Percentiles rank a stretch among this genome's conserved stretches.
phyloP scores from a whole-genome alignment of 2,113 vertebrate species.

The Orthochromis indermauri region DNA sequence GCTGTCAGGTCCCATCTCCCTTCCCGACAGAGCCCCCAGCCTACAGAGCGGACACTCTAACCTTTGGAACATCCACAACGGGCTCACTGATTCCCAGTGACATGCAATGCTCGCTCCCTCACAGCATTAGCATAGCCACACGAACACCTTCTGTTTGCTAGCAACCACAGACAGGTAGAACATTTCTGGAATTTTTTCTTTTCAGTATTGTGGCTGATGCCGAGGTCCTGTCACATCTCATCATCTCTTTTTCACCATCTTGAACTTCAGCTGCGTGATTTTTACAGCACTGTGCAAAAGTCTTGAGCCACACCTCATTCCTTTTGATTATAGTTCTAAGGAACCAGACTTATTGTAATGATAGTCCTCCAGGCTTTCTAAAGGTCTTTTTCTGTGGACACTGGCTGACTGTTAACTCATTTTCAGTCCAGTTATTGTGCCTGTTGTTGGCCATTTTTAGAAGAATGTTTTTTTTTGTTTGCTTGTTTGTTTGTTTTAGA shows the following conservation, averaged over 20 bases:
- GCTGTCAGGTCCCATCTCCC: conserved; percentile 62
- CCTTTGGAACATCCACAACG: conserved; percentile 50
- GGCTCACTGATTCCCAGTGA: conserved; percentile 52
- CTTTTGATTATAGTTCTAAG: background rate
- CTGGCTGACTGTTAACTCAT: background rate
- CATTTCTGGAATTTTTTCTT: background rate
- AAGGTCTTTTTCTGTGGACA: background rate
- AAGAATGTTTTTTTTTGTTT: background rate
- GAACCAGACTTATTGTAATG: background rate
- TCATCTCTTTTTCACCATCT: background rate
- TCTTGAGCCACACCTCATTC: background rate
- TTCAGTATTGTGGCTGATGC: background rate
- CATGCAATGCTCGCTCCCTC: conserved; percentile 33
- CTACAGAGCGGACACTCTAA: conserved; percentile 40
- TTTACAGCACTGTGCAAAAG: background rate
- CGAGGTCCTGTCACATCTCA: background rate
- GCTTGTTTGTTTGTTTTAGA: background rate
- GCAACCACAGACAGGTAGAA: background rate
- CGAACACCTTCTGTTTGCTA: conserved; percentile 34
- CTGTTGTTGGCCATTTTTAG: background rate
- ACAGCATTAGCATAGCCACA: conserved; percentile 49
- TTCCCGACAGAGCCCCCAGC: conserved; percentile 21
- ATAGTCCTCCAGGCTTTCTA: background rate
- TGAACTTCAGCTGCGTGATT: background rate
- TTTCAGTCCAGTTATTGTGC: background rate